phyloP scores from a whole-genome alignment of 2,888 invertebrate species.

The Blomia tropicalis region DNA sequence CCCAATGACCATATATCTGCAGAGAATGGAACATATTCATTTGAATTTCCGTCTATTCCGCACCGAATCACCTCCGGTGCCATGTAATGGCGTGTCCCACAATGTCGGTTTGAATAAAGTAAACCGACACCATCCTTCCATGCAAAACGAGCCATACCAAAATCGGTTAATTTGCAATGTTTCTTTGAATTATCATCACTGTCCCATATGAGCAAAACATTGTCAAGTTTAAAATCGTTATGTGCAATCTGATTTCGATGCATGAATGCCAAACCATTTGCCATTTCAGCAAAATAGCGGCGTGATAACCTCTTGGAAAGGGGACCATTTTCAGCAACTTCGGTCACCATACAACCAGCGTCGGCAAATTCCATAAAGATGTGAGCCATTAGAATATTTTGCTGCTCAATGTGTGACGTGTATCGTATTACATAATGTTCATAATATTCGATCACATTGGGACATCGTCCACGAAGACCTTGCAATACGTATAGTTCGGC shows the following conservation, averaged over 20 bases:
- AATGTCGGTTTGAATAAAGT: background rate
- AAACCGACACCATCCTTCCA: background rate
- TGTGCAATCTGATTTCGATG: background rate
- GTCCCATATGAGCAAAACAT: background rate
- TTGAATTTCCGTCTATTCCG: background rate
- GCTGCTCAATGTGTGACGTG: background rate
- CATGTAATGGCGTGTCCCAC: background rate
- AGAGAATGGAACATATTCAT: background rate
- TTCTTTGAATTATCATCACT: background rate
- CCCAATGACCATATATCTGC: background rate
- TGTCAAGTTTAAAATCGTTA: background rate
- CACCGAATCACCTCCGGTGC: background rate
- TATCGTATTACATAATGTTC: background rate
- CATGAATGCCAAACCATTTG: background rate
- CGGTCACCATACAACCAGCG: background rate
- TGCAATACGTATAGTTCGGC: background rate
- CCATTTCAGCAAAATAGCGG: background rate
- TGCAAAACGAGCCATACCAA: background rate
- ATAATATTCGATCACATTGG: background rate
- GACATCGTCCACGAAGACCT: background rate
- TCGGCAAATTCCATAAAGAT: background rate
- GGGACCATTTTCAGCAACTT: background rate
- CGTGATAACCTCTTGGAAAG: background rate
- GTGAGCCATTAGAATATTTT: background rate
- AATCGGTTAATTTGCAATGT: background rate